A percentile compares a stretch with the other conserved stretches of the same genome.
phyloP scores from a whole-genome alignment of 1,140 invertebrate genomes.

The Anastrepha obliqua region DNA sequence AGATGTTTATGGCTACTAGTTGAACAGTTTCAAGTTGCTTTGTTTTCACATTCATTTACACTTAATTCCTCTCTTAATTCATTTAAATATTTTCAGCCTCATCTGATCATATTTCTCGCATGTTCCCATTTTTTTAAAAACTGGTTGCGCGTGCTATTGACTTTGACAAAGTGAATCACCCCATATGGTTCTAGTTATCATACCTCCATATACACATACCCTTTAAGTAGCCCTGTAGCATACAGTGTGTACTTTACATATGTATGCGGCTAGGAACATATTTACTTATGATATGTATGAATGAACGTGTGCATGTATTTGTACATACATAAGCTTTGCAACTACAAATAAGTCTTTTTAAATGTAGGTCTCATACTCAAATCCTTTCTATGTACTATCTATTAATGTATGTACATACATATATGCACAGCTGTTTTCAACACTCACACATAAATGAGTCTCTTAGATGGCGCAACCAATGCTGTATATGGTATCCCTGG shows the following conservation, averaged over 20 bases:
- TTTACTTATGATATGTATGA: neutral
- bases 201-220: neutral
- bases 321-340: too few species aligned
- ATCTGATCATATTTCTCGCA: neutral
- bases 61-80: too few species aligned
- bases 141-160: neutral
- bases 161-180: neutral
- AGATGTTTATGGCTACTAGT: too few species aligned
- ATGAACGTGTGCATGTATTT: too few species aligned
- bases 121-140: neutral
- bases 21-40: too few species aligned
- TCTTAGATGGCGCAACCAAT: neutral
- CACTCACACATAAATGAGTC: too few species aligned
- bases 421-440: neutral
- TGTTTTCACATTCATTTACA: too few species aligned
- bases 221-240: neutral
- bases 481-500: slow-evolving; percentile 65
- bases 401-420: neutral
- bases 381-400: neutral
- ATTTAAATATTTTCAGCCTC: too few species aligned
- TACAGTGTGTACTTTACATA: neutral
- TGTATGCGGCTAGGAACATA: neutral
- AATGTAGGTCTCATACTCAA: neutral
- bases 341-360: neutral
- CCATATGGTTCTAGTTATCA: neutral